Evolutionary conservation across 2,113 vertebrate species (phyloP).

Genomic region (Urocitellus parryii): DNA sequence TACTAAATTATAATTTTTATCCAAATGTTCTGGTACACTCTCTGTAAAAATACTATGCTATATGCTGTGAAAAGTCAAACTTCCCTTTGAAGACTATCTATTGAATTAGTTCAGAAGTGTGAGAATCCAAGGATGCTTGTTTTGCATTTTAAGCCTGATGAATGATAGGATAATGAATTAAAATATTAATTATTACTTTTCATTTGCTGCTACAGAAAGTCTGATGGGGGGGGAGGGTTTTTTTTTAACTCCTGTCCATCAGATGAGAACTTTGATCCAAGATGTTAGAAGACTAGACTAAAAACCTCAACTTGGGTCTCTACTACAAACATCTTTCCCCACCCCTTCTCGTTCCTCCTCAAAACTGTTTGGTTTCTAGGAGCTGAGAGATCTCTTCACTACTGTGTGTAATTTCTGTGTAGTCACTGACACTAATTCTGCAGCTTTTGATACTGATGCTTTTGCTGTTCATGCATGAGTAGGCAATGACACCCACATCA

Average conservation of each 20-base stretch:
- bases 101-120: background rate
- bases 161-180: background rate
- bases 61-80: background rate
- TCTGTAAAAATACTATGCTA: background rate
- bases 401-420: background rate
- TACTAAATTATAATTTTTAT: slow-evolving; percentile 19
- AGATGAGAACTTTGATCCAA: background rate
- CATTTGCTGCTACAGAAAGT: background rate
- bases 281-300: background rate
- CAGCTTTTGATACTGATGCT: background rate
- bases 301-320: background rate
- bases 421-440: background rate
- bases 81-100: background rate
- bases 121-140: background rate
- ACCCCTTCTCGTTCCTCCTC: background rate
- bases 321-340: background rate
- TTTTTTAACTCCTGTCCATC: background rate
- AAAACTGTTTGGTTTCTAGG: background rate
- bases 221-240: background rate
- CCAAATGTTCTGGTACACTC: background rate
- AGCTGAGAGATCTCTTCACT: background rate
- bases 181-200: background rate
- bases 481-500: background rate
- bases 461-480: background rate
- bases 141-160: background rate